Percentiles rank a stretch among this genome's conserved stretches.
phyloP scores from a whole-genome alignment of 2,888 invertebrate species.

The Nesidiocoris tenuis region DNA sequence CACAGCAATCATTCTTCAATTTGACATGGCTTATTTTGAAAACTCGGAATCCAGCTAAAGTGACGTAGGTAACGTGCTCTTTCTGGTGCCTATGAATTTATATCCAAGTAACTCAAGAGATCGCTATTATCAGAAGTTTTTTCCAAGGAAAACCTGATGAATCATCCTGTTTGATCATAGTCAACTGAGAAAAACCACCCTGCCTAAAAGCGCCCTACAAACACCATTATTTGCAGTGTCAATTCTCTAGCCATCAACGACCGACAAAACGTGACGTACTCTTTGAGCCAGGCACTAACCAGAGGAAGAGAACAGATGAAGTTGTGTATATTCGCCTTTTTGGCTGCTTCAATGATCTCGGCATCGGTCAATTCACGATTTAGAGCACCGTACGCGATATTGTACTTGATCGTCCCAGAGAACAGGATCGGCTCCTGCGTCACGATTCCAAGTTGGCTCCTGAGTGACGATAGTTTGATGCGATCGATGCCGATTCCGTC shows the following conservation, averaged over 20 bases:
- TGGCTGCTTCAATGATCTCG: slow-evolving; percentile 56
- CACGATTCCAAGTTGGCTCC: slow-evolving; percentile 78
- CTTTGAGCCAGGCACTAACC: too few species aligned
- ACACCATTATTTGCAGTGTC: too few species aligned
- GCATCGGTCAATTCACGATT: slow-evolving; percentile 18
- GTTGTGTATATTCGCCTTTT: slow-evolving; percentile 59
- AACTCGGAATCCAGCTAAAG: too few species aligned
- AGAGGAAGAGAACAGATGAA: slow-evolving; percentile 58
- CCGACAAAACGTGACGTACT: too few species aligned
- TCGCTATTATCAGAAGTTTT: not conserved
- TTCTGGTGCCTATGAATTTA: too few species aligned
- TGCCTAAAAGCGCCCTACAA: too few species aligned
- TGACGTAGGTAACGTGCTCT: too few species aligned
- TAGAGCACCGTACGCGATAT: slow-evolving; percentile 61
- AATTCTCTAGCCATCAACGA: too few species aligned
- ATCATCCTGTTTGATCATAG: too few species aligned
- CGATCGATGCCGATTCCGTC: slow-evolving; percentile 54
- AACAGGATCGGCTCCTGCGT: slow-evolving; percentile 65
- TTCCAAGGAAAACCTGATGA: not conserved
- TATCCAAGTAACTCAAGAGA: not conserved
- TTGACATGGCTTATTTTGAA: not conserved
- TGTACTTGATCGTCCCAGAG: slow-evolving; percentile 61
- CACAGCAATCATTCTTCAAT: too few species aligned
- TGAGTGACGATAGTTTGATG: slow-evolving; percentile 66
- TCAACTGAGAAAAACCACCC: too few species aligned